Conservation (phyloP, 2,113 vertebrate species). For the Oxyura jamaicensis region DNA sequence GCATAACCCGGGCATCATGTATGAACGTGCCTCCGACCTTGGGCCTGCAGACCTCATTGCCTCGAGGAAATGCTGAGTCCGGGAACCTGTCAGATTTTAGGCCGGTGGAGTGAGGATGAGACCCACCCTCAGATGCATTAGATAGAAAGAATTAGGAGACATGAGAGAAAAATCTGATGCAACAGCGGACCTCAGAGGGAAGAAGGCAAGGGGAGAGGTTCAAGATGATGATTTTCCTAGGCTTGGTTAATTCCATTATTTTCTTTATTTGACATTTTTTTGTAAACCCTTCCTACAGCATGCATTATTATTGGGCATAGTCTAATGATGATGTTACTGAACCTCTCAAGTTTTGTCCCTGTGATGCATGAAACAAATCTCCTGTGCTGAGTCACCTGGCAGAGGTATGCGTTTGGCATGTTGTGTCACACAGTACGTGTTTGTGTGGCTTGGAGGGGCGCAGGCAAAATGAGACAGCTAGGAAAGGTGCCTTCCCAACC, state of each 20-base stretch:
- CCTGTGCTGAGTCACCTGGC: not conserved
- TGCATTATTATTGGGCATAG: not conserved
- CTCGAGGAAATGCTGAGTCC: slow-evolving; percentile 23
- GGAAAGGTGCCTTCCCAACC: not conserved
- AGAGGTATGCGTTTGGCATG: not conserved
- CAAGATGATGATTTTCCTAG: not conserved
- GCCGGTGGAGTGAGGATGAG: not conserved
- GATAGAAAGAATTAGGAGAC: slow-evolving; percentile 7
- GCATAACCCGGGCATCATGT: not conserved
- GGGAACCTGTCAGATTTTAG: not conserved
- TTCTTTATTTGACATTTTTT: not conserved
- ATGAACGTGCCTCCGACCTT: not conserved
- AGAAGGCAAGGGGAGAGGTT: not conserved
- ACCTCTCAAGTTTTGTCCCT: not conserved
- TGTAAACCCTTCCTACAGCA: not conserved
- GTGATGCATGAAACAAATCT: not conserved
- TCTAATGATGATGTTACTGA: not conserved
- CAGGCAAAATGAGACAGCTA: not conserved
- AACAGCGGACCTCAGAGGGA: slow-evolving; percentile 8
- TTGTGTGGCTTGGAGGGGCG: not conserved
- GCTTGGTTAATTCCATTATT: not conserved
- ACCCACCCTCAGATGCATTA: slow-evolving; percentile 46
- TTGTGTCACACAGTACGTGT: rapidly evolving
- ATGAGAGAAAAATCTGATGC: not conserved
- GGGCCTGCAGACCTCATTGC: not conserved